A percentile compares a stretch with the other conserved stretches of the same genome.
Conservation (phyloP, 1,140 invertebrate species). For the Melanaphis sacchari region DNA sequence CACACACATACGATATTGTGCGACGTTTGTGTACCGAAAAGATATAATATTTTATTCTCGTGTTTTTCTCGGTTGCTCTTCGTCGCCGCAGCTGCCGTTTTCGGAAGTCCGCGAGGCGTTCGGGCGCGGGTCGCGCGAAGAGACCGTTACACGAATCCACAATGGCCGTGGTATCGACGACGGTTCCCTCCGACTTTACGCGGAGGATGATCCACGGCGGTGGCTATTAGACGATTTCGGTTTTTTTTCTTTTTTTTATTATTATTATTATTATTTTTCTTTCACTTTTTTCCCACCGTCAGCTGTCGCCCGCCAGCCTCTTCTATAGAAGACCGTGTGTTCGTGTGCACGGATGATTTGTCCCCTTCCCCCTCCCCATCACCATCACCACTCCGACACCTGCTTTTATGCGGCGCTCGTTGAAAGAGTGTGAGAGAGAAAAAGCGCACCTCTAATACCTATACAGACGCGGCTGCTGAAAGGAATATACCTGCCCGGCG, state of each 20-base stretch:
- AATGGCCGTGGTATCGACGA: neutral
- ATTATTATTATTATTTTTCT: neutral
- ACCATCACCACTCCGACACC: too few relatives aligned
- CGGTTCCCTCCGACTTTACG: slow-evolving; percentile 12
- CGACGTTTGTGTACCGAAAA: neutral
- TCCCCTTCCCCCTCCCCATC: too few relatives aligned
- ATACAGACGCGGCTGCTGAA: neutral
- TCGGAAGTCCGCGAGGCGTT: slow-evolving; percentile 8
- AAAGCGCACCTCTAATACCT: neutral
- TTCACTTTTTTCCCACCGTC: neutral
- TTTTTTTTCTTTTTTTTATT: neutral
- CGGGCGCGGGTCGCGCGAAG: too few relatives aligned
- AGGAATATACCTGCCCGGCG: neutral
- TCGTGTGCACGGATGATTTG: neutral
- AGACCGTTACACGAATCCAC: neutral
- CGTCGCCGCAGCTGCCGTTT: neutral
- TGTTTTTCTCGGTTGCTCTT: neutral
- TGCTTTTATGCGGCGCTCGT: neutral
- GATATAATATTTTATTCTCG: neutral
- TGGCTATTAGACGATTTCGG: neutral
- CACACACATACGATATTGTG: neutral
- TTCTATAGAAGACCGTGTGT: neutral
- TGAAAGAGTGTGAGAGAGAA: neutral
- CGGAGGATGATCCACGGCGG: neutral
- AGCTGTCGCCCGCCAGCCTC: neutral